Base-by-base conservation (phyloP, 2,888 invertebrate species). In the Meghimatium bilineatum region DNA sequence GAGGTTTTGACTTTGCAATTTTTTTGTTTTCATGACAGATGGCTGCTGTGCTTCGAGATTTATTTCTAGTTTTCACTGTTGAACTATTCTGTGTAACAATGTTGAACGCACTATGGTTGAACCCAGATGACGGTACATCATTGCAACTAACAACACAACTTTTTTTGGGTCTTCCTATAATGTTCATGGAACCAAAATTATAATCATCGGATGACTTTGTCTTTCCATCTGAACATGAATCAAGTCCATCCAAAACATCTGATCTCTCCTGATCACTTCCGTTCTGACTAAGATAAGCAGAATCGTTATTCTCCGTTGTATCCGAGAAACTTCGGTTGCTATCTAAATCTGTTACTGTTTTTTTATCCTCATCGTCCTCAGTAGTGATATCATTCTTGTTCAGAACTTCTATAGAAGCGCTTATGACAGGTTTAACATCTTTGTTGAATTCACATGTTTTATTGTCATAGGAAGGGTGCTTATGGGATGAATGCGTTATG, bases 191-290 rank as follows among this genome's bases (percentile, higher is more conserved):
- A 63, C 75, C 66, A 56, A 80, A 84, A 63, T 72, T 72, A 29
- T 83, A 79, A 49, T 74, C 26, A 60, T 79, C 83, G 20, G 69
- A 74, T 29, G 32, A 38, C 12, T n/a, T 29, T 38, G 56, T n/a
- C 60, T 76, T 66, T 20, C 20, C 63, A 0, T 67, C 82, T 20
- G 67, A 76, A 67, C 82, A 67, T n/a, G 79, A 80, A 36, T 84
- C 84, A 17, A 72, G 74, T 8, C 78, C 72, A 29, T 83, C 83
- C 26, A 83, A n/a, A 1, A 79, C 72, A 49, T 84, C 84, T 26
- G 80, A 84, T 32, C 67, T 84, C n/a, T 84, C 84, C 34, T 80
- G 80, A 63, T 80, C 80, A 84, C 84, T 84, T 66, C 84, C 84
- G 12, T 74, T 76, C 76, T 84, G 84, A 38, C 84, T 84, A 1